A percentile compares a stretch with the other conserved stretches of the same genome.
These are phyloP conservation scores for Hirudinaria manillensis DNA, from an alignment of 2,888 invertebrate genomes.

Conservation along the genomic window DNA sequence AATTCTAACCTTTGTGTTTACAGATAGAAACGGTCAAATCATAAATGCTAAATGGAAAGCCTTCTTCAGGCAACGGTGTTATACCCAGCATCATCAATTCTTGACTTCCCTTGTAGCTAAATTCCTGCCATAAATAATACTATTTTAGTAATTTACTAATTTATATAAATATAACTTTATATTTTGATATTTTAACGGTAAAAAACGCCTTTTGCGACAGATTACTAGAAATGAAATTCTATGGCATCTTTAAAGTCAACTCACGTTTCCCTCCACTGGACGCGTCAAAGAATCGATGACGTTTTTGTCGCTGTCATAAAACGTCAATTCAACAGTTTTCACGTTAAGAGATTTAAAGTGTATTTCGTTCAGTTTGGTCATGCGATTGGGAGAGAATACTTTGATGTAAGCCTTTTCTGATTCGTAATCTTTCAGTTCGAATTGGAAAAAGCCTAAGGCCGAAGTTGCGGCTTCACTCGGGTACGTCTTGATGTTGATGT, in stretches of 20 bases:
- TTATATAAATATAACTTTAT: neutral
- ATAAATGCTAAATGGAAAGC: neutral
- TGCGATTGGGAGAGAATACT: too few relatives aligned
- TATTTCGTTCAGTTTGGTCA: neutral
- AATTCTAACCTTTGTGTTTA: slow-evolving; percentile 1
- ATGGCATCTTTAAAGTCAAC: too few relatives aligned
- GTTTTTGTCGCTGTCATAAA: neutral
- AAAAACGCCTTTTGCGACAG: too few relatives aligned
- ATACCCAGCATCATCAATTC: neutral
- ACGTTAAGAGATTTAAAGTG: neutral
- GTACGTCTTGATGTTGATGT: too few relatives aligned
- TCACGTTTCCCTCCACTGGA: too few relatives aligned
- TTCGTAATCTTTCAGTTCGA: too few relatives aligned
- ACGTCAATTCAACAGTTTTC: neutral
- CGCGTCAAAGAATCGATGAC: neutral
- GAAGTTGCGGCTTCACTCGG: too few relatives aligned
- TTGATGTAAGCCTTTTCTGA: too few relatives aligned
- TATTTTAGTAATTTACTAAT: neutral
- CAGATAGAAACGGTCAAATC: neutral
- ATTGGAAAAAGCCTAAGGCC: too few relatives aligned
- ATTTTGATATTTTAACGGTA: neutral
- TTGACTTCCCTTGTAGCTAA: neutral
- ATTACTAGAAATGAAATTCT: too few relatives aligned
- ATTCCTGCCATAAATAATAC: neutral
- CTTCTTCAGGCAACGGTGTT: neutral